Conservation (phyloP, 2,797 vertebrate genomes). For the Hydrolagus colliei region DNA sequence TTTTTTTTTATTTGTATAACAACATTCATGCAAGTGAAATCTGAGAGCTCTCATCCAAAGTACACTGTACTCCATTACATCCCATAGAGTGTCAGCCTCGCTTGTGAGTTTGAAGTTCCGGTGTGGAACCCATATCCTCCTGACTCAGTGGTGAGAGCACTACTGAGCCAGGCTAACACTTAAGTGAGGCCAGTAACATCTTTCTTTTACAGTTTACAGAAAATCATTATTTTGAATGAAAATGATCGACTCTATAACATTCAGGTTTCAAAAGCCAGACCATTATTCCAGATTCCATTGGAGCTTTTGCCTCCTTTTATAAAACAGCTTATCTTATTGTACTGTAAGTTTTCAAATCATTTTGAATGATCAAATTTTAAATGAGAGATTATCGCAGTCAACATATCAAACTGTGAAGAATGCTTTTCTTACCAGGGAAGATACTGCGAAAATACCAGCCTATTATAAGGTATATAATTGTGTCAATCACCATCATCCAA, state of each 20-base stretch:
- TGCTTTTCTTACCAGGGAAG: slow-evolving; percentile 51
- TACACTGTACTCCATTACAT: too few relatives aligned
- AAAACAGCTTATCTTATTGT: background rate
- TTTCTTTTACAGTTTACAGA: background rate
- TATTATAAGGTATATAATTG: slow-evolving; percentile 49
- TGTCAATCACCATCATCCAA: slow-evolving; percentile 58
- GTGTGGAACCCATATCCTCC: too few relatives aligned
- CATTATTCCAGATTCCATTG: background rate
- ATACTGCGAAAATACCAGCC: slow-evolving; percentile 61
- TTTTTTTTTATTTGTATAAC: too few relatives aligned
- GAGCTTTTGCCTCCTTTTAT: background rate
- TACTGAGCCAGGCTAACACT: too few relatives aligned
- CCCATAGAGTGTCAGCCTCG: too few relatives aligned
- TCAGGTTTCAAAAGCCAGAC: background rate
- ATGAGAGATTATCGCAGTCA: background rate
- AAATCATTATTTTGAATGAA: background rate
- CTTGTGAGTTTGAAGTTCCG: too few relatives aligned
- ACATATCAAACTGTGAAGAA: background rate
- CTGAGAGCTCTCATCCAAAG: too few relatives aligned
- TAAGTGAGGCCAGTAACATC: background rate
- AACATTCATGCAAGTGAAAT: too few relatives aligned
- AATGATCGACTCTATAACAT: background rate
- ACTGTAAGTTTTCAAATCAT: background rate
- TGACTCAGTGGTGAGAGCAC: too few relatives aligned
- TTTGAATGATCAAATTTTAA: background rate